Evolutionary conservation across 2,113 vertebrate genomes (phyloP).

Genomic region (Eidolon helvum): DNA sequence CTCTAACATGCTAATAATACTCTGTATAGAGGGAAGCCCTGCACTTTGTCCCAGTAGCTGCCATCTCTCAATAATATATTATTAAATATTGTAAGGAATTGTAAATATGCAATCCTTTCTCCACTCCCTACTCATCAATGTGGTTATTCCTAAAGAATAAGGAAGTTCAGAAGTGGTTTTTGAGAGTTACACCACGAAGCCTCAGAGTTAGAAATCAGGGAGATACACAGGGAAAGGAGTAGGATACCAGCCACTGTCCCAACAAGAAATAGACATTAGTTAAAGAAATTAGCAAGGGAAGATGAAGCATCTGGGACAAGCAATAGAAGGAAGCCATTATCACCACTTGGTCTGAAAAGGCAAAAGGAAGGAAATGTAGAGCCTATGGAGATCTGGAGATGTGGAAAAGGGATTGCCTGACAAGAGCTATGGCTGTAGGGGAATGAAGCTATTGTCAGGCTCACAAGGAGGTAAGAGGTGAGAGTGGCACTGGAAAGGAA

Average conservation of each 20-base stretch:
- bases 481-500: background rate
- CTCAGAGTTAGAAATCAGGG: background rate
- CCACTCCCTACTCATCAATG: background rate
- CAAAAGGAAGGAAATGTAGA: background rate
- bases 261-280: background rate
- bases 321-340: background rate
- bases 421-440: background rate
- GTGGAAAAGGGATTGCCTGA: background rate
- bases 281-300: background rate
- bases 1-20: background rate
- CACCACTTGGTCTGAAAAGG: background rate
- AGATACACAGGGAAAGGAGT: background rate
- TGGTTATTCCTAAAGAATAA: background rate
- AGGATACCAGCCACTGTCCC: background rate
- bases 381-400: background rate
- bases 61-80: background rate
- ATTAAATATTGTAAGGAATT: background rate
- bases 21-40: background rate
- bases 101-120: background rate
- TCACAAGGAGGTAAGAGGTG: background rate
- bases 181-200: background rate
- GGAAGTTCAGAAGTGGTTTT: background rate
- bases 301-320: background rate
- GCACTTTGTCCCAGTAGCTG: background rate
- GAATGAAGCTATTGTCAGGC: background rate